phyloP scores from a whole-genome alignment of 2,113 vertebrate genomes.

The Gnathonemus echidnorhynchus region DNA sequence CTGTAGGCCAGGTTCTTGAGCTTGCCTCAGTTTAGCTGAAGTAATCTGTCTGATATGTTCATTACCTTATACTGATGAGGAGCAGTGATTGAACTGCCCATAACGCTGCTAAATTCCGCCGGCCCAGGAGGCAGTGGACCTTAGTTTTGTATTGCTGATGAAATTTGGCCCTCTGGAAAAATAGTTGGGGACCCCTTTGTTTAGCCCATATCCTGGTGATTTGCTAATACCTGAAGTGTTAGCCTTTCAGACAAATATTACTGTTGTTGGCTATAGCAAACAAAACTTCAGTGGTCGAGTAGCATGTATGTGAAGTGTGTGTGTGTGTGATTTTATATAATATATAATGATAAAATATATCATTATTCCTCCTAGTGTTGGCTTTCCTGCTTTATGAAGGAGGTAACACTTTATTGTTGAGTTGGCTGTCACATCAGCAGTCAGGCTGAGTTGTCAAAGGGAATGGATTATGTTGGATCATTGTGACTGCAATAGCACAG shows the following conservation, averaged over 20 bases:
- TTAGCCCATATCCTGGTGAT: neutral
- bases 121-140: neutral
- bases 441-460: neutral
- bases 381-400: neutral
- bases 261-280: neutral
- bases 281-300: neutral
- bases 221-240: neutral
- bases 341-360: neutral
- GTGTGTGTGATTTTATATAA: neutral
- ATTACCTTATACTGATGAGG: neutral
- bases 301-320: neutral
- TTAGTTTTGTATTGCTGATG: neutral
- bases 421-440: neutral
- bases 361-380: neutral
- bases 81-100: neutral
- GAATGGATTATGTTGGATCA: neutral
- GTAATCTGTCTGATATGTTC: neutral
- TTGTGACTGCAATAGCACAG: neutral
- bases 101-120: neutral
- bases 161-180: neutral
- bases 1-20: neutral
- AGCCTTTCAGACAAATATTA: neutral
- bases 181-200: neutral
- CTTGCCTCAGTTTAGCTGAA: neutral
- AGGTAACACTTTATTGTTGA: neutral